A percentile compares a stretch with the other conserved stretches of the same genome.
These are phyloP conservation scores for Hipparchia sbordonii DNA, from an alignment of 2,888 invertebrate species.

Conservation along the genomic window DNA sequence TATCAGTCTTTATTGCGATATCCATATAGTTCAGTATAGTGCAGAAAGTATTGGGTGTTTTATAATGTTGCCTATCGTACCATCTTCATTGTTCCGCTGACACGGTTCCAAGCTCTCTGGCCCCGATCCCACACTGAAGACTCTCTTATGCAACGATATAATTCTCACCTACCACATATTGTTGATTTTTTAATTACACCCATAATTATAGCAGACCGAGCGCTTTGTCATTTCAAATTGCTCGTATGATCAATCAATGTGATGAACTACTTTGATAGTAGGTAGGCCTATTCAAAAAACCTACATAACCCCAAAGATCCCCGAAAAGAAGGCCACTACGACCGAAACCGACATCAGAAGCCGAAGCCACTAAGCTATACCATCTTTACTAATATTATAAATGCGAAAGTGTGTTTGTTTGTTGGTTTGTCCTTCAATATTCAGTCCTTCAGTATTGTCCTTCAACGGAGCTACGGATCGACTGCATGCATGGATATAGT, in stretches of 20 bases:
- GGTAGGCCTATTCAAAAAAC: too few species aligned
- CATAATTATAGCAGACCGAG: conserved; percentile 24
- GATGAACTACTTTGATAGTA: background rate
- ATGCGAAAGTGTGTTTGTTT: too few species aligned
- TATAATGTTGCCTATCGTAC: conserved; percentile 27
- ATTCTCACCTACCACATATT: conserved; percentile 36
- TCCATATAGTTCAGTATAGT: conserved; percentile 24
- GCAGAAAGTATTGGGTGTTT: conserved; percentile 16
- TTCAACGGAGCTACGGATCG: too few species aligned
- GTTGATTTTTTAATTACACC: conserved; percentile 51
- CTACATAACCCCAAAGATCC: too few species aligned
- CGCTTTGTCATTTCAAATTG: conserved; percentile 17
- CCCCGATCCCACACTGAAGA: conserved; percentile 70
- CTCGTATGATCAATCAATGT: background rate
- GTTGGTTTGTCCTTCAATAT: too few species aligned
- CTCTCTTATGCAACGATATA: conserved; percentile 63
- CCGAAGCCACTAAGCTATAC: too few species aligned
- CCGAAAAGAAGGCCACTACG: too few species aligned
- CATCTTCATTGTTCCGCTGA: conserved; percentile 60
- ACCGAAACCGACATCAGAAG: too few species aligned
- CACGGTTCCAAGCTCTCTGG: conserved; percentile 60
- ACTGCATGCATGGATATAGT: too few species aligned
- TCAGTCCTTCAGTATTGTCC: too few species aligned
- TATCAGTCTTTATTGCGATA: conserved; percentile 11
- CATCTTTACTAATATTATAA: too few species aligned